phyloP scores from a whole-genome alignment of 2,797 vertebrate genomes.

The Sparidentex hasta region DNA sequence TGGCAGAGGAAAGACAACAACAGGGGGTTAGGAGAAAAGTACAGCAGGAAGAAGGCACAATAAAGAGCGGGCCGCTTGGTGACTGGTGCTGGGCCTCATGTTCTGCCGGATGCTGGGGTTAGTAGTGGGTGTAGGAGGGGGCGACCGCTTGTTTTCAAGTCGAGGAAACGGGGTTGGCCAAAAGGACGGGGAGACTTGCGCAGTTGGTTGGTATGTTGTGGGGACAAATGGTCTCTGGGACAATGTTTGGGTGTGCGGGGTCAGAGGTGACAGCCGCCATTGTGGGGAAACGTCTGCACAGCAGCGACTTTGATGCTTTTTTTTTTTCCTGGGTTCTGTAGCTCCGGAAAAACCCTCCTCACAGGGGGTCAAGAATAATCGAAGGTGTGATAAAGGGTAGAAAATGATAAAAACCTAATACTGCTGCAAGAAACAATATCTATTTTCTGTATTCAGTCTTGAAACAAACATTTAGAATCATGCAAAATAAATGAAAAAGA shows the following conservation, averaged over 20 bases:
- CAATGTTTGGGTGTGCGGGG: constrained; percentile 74
- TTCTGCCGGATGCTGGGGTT: constrained; percentile 62
- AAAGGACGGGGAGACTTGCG: constrained; percentile 40
- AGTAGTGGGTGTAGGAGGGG: constrained; percentile 45
- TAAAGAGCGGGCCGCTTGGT: constrained; percentile 56
- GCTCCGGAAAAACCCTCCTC: neutral
- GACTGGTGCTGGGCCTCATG: constrained; percentile 65
- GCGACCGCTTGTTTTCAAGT: constrained; percentile 75
- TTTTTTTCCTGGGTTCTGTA: constrained; percentile 12
- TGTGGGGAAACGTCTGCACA: constrained; percentile 42
- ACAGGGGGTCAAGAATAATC: neutral
- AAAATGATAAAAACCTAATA: neutral
- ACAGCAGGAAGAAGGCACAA: constrained; percentile 73
- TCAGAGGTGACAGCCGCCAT: constrained; percentile 70
- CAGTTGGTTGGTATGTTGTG: constrained; percentile 40
- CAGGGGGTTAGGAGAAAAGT: constrained; percentile 72
- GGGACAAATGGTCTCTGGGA: constrained; percentile 53
- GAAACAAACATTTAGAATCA: no score
- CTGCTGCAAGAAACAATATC: neutral
- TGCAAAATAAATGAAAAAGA: no score
- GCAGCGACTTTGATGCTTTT: constrained; percentile 22
- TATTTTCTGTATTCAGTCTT: neutral
- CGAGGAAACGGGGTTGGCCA: constrained; percentile 68
- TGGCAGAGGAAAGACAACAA: constrained; percentile 61
- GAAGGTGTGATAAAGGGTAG: neutral